These are phyloP conservation scores for Epizoanthus ramosus DNA, from an alignment of 92 coral and sea anemone genomes.

Conservation along the genomic window DNA sequence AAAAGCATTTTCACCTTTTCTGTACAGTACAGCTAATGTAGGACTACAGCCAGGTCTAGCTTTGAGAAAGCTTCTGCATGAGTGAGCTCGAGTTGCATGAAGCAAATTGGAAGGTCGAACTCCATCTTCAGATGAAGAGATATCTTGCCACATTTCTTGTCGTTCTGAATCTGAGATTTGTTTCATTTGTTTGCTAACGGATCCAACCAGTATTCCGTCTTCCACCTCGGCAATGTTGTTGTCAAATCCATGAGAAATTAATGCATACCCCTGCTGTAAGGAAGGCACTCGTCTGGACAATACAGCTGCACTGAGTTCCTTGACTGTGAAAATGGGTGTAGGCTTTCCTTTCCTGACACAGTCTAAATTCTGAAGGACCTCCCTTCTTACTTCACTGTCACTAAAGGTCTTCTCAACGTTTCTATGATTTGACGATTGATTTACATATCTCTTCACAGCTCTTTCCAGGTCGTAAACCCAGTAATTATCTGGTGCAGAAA, in stretches of 20 bases:
- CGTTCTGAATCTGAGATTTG: background rate
- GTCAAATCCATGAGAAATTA: conserved; percentile 40
- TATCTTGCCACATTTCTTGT: conserved; percentile 20
- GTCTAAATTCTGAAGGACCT: conserved; percentile 59
- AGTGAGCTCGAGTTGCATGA: background rate
- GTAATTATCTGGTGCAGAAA: conserved; percentile 64
- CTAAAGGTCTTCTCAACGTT: conserved; percentile 63
- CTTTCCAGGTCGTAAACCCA: conserved; percentile 68
- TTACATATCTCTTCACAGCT: conserved; percentile 68
- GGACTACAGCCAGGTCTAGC: conserved; percentile 24
- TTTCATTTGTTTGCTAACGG: background rate
- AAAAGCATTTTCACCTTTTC: conserved; percentile 44
- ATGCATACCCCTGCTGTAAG: conserved; percentile 39
- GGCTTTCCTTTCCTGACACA: conserved; percentile 24
- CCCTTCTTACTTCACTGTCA: conserved; percentile 60
- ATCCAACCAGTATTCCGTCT: conserved; percentile 23
- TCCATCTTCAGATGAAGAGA: background rate
- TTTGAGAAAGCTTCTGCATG: conserved; percentile 45
- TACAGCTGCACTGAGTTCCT: conserved; percentile 55
- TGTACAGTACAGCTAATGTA: conserved; percentile 15
- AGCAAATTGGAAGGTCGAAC: background rate
- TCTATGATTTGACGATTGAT: conserved; percentile 41
- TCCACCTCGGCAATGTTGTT: background rate
- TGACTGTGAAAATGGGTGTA: conserved; percentile 32
- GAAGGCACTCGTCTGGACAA: conserved; percentile 39